Base-by-base conservation (phyloP, 2,888 invertebrate species). In the Seladonia tumulorum region DNA sequence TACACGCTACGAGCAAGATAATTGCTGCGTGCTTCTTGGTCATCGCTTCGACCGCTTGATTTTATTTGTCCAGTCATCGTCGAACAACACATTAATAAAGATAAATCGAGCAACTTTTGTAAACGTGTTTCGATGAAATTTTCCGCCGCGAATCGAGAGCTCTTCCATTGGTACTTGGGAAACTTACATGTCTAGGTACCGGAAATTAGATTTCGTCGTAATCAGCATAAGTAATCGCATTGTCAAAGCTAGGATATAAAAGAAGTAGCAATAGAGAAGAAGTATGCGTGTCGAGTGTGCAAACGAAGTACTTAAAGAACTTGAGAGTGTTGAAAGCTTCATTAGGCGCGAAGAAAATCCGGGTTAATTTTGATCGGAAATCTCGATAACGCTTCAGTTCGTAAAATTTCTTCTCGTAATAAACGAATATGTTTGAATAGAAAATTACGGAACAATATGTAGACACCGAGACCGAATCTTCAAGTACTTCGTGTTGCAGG, bases 161-260 rank as follows among this genome's bases (percentile, higher is more conserved):
- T 74, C 25, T 47, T 60, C 57, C 35, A 42, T 73, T 22, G 25
- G 18, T 73, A 57, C 39, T 18, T 22, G 49, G n/a, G 47, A 63
- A 76, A 14, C 16, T 63, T 29, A 25, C 29, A 14, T 29, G 63
- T 63, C 12, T 57, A 63, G 63, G 63, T 63, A 18, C 29, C 29
- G 8, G 63, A 18, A 2, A 66, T 83, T 85, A 89, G 83, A 75
- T 81, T 72, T 66, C 63, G 76, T 76, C 49, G 60, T 82, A 66
- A 39, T 47, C 76, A n/a, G 60, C 57, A 74, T 16, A 49, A 79
- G 60, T 49, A 70, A 42, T 35, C 29, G n/a, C 29, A 74, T 71
- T 60, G 79, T 75, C 72, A 72, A 63, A 82, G 29, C 74, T 74
- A 79, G 63, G 16, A 35, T 18, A n/a, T 5, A 68, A 70, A 42